Conservation (phyloP, 1,140 invertebrate species). For the Sipha flava region DNA sequence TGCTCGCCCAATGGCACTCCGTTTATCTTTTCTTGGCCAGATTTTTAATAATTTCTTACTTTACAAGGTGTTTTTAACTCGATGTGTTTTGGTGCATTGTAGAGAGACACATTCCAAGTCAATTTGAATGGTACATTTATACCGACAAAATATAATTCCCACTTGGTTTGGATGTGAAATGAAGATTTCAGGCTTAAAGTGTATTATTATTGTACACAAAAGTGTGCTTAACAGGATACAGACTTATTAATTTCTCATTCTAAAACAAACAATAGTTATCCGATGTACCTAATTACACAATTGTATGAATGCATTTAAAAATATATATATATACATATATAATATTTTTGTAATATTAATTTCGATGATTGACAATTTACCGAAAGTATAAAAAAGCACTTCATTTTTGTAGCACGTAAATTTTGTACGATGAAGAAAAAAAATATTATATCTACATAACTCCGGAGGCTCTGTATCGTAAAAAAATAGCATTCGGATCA, state of each 20-base stretch:
- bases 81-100: background rate
- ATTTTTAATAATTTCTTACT: slow-evolving; percentile 14
- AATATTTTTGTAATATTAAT: too few species aligned
- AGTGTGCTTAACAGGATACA: background rate
- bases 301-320: too few species aligned
- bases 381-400: background rate
- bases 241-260: too few species aligned
- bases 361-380: background rate
- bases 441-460: background rate
- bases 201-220: too few species aligned
- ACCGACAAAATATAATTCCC: background rate
- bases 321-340: too few species aligned
- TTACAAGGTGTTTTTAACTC: background rate
- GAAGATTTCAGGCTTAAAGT: background rate
- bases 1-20: background rate
- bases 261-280: too few species aligned
- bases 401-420: background rate
- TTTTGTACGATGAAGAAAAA: background rate
- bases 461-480: background rate
- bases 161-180: background rate
- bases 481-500: slow-evolving; percentile 22
- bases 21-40: background rate
- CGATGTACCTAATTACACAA: too few species aligned
- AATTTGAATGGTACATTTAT: background rate
- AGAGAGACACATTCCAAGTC: background rate